A percentile compares a stretch with the other conserved stretches of the same genome.
Conservation (phyloP, 2,888 invertebrate genomes). For the Synanthedon andrenaeformis region DNA sequence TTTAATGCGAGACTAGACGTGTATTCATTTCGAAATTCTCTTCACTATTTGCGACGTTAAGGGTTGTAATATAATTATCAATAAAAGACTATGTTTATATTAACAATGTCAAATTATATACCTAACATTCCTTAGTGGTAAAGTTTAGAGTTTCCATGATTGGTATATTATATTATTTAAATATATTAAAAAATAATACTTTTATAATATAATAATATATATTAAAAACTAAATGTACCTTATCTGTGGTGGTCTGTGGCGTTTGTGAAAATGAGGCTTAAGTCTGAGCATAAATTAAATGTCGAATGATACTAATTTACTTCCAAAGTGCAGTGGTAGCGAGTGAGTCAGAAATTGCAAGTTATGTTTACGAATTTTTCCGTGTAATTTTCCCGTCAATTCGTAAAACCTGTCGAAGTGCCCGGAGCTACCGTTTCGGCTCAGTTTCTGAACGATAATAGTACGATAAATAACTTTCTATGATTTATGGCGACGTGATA, state of each 20-base stretch:
- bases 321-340: neutral
- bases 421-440: slow-evolving; percentile 43
- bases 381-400: slow-evolving; percentile 39
- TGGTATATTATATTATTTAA: too few relatives aligned
- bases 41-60: neutral
- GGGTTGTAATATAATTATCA: neutral
- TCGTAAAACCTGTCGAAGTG: slow-evolving; percentile 13
- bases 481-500: slow-evolving; percentile 31
- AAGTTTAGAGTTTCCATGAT: too few relatives aligned
- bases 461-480: slow-evolving; percentile 30
- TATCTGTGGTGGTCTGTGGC: neutral
- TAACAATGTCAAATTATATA: too few relatives aligned
- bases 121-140: too few relatives aligned
- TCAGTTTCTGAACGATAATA: slow-evolving; percentile 30
- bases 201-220: too few relatives aligned
- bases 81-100: neutral
- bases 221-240: too few relatives aligned
- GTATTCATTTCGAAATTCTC: neutral
- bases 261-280: neutral
- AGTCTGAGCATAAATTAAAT: neutral
- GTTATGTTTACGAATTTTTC: slow-evolving; percentile 32
- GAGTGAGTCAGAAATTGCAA: slow-evolving; percentile 28
- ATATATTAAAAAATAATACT: too few relatives aligned
- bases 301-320: neutral
- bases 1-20: neutral